phyloP scores from a whole-genome alignment of 2,113 vertebrate genomes.

The Antigone vipio region DNA sequence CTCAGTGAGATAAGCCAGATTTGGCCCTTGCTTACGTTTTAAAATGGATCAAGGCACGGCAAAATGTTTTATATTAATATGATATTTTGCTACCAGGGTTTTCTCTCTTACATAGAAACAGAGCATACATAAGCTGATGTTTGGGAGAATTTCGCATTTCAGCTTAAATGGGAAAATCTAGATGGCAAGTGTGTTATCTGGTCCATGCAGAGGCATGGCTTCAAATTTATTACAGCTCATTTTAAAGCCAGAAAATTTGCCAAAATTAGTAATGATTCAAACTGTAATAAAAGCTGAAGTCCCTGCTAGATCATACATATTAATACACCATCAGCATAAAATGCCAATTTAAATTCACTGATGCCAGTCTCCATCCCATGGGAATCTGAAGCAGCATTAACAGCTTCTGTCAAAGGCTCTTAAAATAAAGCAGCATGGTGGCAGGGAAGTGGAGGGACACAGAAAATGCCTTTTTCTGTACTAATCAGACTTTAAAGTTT shows the following conservation, averaged over 20 bases:
- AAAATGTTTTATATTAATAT: background rate
- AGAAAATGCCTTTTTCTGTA: background rate
- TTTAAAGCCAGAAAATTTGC: constrained; percentile 12
- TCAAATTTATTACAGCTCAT: constrained; percentile 4
- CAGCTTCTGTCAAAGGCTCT: background rate
- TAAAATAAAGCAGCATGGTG: background rate
- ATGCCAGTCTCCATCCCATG: background rate
- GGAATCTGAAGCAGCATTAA: constrained; percentile 2
- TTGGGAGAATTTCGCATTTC: background rate
- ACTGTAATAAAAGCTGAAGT: constrained; percentile 8
- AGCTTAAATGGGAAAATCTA: background rate
- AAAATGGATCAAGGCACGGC: background rate
- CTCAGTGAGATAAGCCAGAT: background rate
- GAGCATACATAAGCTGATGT: background rate
- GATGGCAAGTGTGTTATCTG: background rate
- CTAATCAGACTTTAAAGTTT: background rate
- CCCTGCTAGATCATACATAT: background rate
- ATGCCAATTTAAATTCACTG: constrained; percentile 11
- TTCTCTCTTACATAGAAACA: background rate
- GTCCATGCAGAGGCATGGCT: background rate
- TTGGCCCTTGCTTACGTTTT: background rate
- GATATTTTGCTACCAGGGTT: background rate
- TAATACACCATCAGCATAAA: constrained; percentile 6
- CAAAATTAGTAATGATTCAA: constrained; percentile 23
- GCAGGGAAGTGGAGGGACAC: background rate